Conservation (phyloP, 2,888 invertebrate species). For the Aradus depressus region DNA sequence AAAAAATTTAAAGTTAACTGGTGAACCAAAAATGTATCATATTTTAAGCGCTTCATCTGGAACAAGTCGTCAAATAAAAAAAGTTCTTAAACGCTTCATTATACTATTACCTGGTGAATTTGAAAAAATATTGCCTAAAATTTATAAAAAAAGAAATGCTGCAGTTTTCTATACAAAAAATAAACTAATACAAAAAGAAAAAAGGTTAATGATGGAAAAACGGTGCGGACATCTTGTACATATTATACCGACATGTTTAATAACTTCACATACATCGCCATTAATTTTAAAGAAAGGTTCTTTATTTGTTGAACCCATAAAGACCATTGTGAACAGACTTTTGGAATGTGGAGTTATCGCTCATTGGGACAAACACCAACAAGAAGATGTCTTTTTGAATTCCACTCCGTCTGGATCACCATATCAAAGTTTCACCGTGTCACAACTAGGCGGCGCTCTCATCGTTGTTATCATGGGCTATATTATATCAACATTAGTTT, state of each 20-base stretch:
- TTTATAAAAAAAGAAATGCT: slow-evolving; percentile 20
- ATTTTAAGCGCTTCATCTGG: slow-evolving; percentile 27
- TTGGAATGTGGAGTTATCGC: slow-evolving; percentile 20
- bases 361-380: slow-evolving; percentile 13
- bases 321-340: slow-evolving; percentile 6
- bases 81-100: slow-evolving; percentile 25
- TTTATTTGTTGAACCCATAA: slow-evolving; percentile 19
- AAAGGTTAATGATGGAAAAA: background rate
- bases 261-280: slow-evolving; percentile 19
- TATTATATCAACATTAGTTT: slow-evolving; percentile 1
- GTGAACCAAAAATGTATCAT: slow-evolving; percentile 28
- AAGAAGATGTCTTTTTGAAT: background rate
- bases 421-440: slow-evolving; percentile 8
- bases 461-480: slow-evolving; percentile 8
- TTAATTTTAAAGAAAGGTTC: slow-evolving; percentile 21
- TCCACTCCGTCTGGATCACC: background rate
- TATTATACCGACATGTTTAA: slow-evolving; percentile 19
- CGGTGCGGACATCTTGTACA: slow-evolving; percentile 9
- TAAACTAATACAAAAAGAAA: slow-evolving; percentile 10
- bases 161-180: slow-evolving; percentile 25
- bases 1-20: slow-evolving; percentile 29
- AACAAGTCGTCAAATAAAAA: slow-evolving; percentile 21
- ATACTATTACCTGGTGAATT: slow-evolving; percentile 27
- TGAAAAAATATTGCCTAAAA: slow-evolving; percentile 18
- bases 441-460: slow-evolving; percentile 11